Base-by-base conservation (phyloP, 1,140 invertebrate species). In the Ips typographus region DNA sequence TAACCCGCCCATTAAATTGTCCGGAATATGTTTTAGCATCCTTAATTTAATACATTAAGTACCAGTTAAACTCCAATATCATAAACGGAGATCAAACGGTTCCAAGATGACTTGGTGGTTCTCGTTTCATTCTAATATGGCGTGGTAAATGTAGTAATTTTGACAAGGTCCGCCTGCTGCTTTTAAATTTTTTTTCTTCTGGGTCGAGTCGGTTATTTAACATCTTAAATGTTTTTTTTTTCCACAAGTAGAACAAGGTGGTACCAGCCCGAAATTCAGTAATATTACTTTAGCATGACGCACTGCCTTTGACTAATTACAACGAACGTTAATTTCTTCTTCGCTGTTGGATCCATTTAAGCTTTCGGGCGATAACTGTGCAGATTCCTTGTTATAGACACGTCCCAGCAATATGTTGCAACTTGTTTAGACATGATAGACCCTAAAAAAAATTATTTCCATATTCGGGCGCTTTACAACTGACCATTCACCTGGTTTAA, bases 401-500 rank as follows among this genome's bases (percentile, higher is more conserved):
- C 22, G 22, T 22, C 22, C 22, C 22, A 22, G 22, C 22, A 22
- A 22, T 22, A 22, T 22, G 22, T 22, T 22, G 22, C 22, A 22
- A 22, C 44, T 47, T 4, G 44, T 47, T n/a, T n/a, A 4, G 44
- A 5, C 4, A 47, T n/a, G 44, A 47, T 5, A 47, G 44, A 47
- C 44, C 44, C 4, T 47, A 47, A 47, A 47, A 47, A 47, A 47
- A 47, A 42, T 59, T 1, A 41, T 59, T 42, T 56, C 53, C 53
- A 56, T 22, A 56, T 56, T 56, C 36, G 36, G 5, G 37, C 41
- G 8, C 43, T 47, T 49, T 36, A 44, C 41, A 49, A 49, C 38
- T 39, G 22, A 22, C 22, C 41, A 47, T 49, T 61, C 44, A 49
- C 59, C 5, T 63, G 43, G 52, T 65, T 55, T 63, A 63, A 63